Evolutionary conservation across 2,797 vertebrate species (phyloP).

Genomic region (Trematomus bernacchii): DNA sequence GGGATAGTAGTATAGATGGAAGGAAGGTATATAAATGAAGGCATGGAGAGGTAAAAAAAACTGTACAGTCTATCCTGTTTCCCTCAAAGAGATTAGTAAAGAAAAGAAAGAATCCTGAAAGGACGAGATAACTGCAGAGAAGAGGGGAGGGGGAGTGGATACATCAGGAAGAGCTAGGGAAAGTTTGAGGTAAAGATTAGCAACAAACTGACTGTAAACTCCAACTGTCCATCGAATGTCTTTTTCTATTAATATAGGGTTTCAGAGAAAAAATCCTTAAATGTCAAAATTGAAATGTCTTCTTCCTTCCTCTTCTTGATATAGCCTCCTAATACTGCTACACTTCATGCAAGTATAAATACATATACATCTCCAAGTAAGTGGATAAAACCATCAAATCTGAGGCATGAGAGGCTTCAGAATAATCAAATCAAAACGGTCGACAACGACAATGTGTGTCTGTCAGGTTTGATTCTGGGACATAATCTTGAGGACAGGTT

Average conservation of each 20-base stretch:
- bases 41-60: background rate
- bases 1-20: background rate
- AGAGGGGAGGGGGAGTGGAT: background rate
- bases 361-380: too few species aligned
- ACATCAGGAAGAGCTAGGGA: background rate
- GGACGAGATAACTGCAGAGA: constrained; percentile 10
- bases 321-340: background rate
- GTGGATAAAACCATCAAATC: background rate
- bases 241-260: background rate
- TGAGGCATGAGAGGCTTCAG: background rate
- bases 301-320: background rate
- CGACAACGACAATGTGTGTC: constrained; percentile 3
- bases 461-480: constrained; percentile 2
- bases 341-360: too few species aligned
- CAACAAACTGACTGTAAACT: background rate
- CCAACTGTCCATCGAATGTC: background rate
- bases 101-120: background rate
- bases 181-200: constrained; percentile 13
- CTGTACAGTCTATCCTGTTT: constrained; percentile 29
- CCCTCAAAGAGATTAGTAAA: constrained; percentile 15
- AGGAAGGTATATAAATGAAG: background rate
- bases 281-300: background rate
- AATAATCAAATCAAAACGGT: background rate
- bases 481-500: constrained; percentile 13
- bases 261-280: background rate